Evolutionary conservation across 2,888 invertebrate species (phyloP), one percentile per base, ranked within the genome.

Genomic region (Chrysolina oricalcia): DNA sequence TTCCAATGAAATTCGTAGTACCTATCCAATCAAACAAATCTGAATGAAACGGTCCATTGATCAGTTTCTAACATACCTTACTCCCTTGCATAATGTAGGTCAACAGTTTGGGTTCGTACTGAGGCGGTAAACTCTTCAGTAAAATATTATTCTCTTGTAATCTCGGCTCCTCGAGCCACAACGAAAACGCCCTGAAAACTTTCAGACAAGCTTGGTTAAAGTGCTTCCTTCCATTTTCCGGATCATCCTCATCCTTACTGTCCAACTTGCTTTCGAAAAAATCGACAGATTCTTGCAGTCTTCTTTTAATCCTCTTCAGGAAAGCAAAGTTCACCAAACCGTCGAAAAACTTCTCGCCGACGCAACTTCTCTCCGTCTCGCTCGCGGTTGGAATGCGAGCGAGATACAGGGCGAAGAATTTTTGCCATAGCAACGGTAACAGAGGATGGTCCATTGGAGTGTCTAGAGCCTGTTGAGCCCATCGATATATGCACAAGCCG

Each of bases 131-230:
- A 46, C 93, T 92, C 43, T 93, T 92, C 68, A 94, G 88, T 86
- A 93, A 92, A 21, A 94, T 87, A 64, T 91, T 91, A 0, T 91
- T 89, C 83, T 93, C 93, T 85, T 94, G 95, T 2, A 96, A 89
- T 74, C 93, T 89, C 0, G 94, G 93, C 84, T 96, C 96, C 85
- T 96, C 95, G 72, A 96, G 87, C 96, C 96, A 96, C 19, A 95
- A 87, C 0, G 90, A 89, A 83, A 93, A 92, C 1, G 94, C 93
- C 83, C 91, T 76, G 72, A 85, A 85, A 56, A 84, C 63, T 50
- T 79, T 81, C 56, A 70, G 83, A 80, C 89, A 89, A 59, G 85
- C 86, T 68, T 86, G 84, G 78, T 88, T 87, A 80, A 89, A 88
- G 66, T 77, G 72, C 48, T 78, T 81, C 74, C 64, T 85, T 79